phyloP scores from a whole-genome alignment of 2,797 vertebrate species.

The Coilia nasus region DNA sequence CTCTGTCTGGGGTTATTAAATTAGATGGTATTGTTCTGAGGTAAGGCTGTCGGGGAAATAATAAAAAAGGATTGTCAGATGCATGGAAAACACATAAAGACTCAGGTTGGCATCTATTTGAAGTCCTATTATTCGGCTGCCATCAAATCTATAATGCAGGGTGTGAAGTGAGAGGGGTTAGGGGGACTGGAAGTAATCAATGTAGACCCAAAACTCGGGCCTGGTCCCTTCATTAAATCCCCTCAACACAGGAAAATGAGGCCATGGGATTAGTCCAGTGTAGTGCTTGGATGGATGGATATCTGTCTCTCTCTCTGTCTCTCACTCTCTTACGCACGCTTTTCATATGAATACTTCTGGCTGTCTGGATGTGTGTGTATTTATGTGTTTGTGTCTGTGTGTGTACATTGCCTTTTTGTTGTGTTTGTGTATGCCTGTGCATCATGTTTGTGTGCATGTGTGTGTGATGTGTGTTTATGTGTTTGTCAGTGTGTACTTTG shows the following conservation, averaged over 20 bases:
- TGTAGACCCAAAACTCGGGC: conserved; percentile 59
- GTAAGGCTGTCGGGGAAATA: neutral
- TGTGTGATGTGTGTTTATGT: neutral
- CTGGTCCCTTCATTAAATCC: conserved; percentile 59
- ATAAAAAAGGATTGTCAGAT: conserved; percentile 28
- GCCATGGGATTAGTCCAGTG: conserved; percentile 48
- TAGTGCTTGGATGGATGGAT: conserved; percentile 9
- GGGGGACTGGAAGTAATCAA: conserved; percentile 55
- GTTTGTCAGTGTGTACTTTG: neutral
- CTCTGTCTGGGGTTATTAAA: neutral
- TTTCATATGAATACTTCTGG: neutral
- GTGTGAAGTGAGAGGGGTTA: conserved; percentile 27
- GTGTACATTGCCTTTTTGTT: no score
- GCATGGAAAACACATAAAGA: conserved; percentile 31
- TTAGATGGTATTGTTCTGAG: conserved; percentile 13
- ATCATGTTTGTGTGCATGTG: no score
- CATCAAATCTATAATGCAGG: conserved; percentile 52
- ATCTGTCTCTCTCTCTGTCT: neutral
- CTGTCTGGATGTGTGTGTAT: neutral
- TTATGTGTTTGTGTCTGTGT: neutral
- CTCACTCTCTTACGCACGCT: neutral
- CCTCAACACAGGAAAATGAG: conserved; percentile 51
- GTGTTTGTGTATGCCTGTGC: no score
- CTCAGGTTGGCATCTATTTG: conserved; percentile 42
- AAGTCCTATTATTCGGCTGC: conserved; percentile 46